Base-by-base conservation (phyloP, 2,888 invertebrate genomes). In the Microplitis manilae region DNA sequence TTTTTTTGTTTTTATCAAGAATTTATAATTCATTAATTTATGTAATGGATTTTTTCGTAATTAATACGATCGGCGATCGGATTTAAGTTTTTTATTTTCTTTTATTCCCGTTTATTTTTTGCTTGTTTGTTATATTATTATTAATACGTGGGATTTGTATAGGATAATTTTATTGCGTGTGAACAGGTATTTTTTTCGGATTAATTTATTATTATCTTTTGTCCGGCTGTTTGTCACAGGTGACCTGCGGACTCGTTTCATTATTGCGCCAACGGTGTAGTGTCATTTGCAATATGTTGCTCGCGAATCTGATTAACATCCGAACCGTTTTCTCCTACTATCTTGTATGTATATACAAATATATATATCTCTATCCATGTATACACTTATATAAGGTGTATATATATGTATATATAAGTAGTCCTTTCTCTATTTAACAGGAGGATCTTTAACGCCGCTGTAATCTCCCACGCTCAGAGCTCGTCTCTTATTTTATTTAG, bases 11-110 rank as follows among this genome's bases (percentile, higher is more conserved):
- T 30, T 30, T 20, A 38, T 20, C 5, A 62, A 62, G 17, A 62
- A 62, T 62, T 62, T 62, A 20, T 50, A 73, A 67, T 41, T 67
- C 67, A 67, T 59, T 41, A 41, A 62, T 73, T 38, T 70, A 60
- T 70, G 20, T 30, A 13, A 59, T 59, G 7, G n/a, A 62, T 38
- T 15, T 70, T 60, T 60, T 74, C 38, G 40, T 60, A 41, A 73
- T 41, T 39, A 65, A 59, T 65, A 64, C 62, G 60, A 30, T 30
- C 30, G 30, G 30, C 30, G 30, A 30, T 30, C 30, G 30, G 30
- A 30, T 30, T 30, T 30, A 4, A 30, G 2, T 30, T 30, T 30
- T 30, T 13, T 50, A 13, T 50, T 50, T 50, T 8, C 9, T 13
- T 50, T 50, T 13, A 50, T 50, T 50, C 50, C 4, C 50, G 8